A percentile compares a stretch with the other conserved stretches of the same genome.
phyloP scores from a whole-genome alignment of 2,797 vertebrate genomes.

The Calcarius lapponicus region DNA sequence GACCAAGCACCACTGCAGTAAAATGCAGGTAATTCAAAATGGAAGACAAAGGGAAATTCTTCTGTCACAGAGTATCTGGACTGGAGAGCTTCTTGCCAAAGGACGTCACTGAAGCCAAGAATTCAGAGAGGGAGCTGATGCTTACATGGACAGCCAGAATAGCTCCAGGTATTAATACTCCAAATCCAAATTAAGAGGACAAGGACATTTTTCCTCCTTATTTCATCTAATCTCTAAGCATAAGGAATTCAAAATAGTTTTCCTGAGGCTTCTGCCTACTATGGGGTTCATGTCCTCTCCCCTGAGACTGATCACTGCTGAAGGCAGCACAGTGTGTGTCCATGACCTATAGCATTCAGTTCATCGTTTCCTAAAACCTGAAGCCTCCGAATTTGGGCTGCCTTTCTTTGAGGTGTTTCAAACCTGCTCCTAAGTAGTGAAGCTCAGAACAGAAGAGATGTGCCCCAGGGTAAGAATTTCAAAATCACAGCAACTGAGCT shows the following conservation, averaged over 20 bases:
- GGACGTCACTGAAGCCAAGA: not conserved
- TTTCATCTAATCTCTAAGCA: not conserved
- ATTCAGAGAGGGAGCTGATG: not conserved
- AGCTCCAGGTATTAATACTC: not conserved
- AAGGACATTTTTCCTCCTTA: not conserved
- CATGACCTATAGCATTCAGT: not conserved
- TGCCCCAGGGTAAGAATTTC: slow-evolving; percentile 22
- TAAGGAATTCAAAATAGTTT: not conserved
- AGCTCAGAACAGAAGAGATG: not conserved
- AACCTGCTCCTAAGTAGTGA: not conserved
- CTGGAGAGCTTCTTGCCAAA: not conserved
- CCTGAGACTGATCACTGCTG: not conserved
- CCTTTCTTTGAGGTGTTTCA: not conserved
- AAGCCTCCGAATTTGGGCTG: not conserved
- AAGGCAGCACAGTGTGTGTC: not conserved
- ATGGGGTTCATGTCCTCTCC: not conserved
- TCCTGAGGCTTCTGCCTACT: not conserved
- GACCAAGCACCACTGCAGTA: not conserved
- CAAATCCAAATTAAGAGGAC: not conserved
- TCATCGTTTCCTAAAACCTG: not conserved
- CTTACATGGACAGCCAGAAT: not conserved
- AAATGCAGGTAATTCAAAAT: not conserved
- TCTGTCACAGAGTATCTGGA: not conserved
- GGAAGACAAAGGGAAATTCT: not conserved
- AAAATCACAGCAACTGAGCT: slow-evolving; percentile 23